Evolutionary conservation across 2,113 vertebrate species (phyloP).

Genomic region (Protobothrops flavoviridis): DNA sequence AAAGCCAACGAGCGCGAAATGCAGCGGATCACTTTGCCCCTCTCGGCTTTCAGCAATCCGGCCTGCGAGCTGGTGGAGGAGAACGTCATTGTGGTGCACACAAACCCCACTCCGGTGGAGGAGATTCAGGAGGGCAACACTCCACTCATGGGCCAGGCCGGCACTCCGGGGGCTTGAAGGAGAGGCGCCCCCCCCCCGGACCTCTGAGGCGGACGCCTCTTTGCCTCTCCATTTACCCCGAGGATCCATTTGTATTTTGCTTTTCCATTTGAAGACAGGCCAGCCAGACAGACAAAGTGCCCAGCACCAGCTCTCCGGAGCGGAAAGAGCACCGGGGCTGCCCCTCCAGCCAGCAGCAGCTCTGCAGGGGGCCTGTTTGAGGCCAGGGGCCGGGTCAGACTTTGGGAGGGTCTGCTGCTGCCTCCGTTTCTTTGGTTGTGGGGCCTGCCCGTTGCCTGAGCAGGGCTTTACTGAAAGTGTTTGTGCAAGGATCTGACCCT

Average conservation of each 20-base stretch:
- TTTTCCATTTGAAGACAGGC: conserved; percentile 52
- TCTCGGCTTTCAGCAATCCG: conserved; percentile 90
- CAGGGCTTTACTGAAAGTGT: conserved; percentile 35
- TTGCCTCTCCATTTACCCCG: conserved; percentile 44
- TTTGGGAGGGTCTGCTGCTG: conserved; percentile 22
- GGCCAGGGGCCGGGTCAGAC: background rate
- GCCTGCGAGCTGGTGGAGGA: conserved; percentile 90
- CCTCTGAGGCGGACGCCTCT: conserved; percentile 18
- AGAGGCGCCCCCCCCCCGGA: conserved; percentile 24
- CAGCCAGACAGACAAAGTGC: conserved; percentile 47
- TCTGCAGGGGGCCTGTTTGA: background rate
- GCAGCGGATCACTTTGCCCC: conserved; percentile 89
- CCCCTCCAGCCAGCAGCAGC: background rate
- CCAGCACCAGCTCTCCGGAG: background rate
- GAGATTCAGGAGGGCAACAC: conserved; percentile 66
- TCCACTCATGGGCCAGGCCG: conserved; percentile 83
- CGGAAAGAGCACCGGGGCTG: background rate
- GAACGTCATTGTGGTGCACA: conserved; percentile 80
- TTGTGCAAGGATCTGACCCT: conserved; percentile 46
- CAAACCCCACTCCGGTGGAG: conserved; percentile 74
- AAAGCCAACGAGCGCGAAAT: conserved; percentile 86
- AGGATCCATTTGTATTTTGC: conserved; percentile 61
- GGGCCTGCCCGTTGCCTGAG: conserved; percentile 43
- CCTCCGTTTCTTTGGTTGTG: conserved; percentile 51
- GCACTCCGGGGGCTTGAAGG: conserved; percentile 91